These are phyloP conservation scores for Macroglossus sobrinus DNA, from an alignment of 2,113 vertebrate species.

Conservation along the genomic window DNA sequence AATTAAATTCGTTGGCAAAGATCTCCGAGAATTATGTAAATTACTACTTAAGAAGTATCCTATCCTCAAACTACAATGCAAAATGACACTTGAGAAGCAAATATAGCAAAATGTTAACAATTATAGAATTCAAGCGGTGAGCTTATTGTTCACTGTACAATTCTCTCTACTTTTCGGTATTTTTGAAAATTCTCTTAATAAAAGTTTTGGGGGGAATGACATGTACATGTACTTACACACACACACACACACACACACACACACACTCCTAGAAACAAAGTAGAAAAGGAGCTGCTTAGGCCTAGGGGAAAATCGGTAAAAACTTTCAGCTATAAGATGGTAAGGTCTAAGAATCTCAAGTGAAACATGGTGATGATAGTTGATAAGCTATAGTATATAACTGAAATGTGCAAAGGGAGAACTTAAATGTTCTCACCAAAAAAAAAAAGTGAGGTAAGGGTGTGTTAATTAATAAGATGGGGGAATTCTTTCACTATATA, in stretches of 20 bases:
- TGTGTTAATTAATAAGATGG: neutral
- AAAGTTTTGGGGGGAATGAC: neutral
- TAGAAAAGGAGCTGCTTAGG: neutral
- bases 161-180: neutral
- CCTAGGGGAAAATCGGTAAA: neutral
- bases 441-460: neutral
- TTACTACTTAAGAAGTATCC: neutral
- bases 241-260: neutral
- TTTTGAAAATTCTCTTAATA: neutral
- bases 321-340: neutral
- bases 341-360: neutral
- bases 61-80: neutral
- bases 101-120: neutral
- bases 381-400: neutral
- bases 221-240: neutral
- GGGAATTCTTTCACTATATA: neutral
- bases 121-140: neutral
- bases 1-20: slow-evolving; percentile 48
- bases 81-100: neutral
- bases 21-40: neutral
- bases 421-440: neutral
- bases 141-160: neutral
- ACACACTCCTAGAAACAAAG: neutral
- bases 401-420: neutral
- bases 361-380: neutral